Base-by-base conservation (phyloP, 2,797 vertebrate genomes). In the Falco naumanni region DNA sequence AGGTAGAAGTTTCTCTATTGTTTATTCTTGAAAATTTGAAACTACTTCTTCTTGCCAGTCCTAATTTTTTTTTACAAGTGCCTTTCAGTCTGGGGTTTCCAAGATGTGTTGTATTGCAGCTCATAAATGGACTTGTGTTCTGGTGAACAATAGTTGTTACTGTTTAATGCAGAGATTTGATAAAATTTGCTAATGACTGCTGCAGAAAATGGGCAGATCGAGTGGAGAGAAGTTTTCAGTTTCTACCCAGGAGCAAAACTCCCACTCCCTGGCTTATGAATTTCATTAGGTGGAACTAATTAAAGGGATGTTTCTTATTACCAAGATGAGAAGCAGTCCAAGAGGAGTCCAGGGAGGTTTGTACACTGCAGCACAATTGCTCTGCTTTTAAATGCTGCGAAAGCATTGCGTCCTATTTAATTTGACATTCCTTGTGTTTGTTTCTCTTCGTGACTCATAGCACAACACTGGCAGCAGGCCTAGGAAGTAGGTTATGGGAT, bases 281-380 rank as follows among this genome's bases (percentile, higher is more conserved):
- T 95, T 96, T 96, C 91, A 96, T 95, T 83, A 53, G 66, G 84
- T 95, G 87, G 89, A 97, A 96, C 96, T 97, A 97, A 96, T 96
- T 97, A 96, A 96, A 92, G 92, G 50, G 69, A 93, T 81, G 70
- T 94, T 89, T 53, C 93, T 95, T 95, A 94, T 95, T 81, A 83
- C 85, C 77, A 82, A 88, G 37, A 95, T 56, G 65, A 96, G 89
- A 93, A 85, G 86, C 82, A 63, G 68, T 68, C 95, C 90, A 84
- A 92, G 78, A 87, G 69, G 69, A 94, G 82, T 89, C 95, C 94
- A 63, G 87, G 70, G 81, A 39, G 72, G 81, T 82, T 91, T 84
- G 68, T 51, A 57, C 2, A 31, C 85, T 79, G 33, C 37, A 43
- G 90, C 57, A 74, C 92, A 84, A 97, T n/a, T 47, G 34, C 78